phyloP scores from a whole-genome alignment of 2,113 vertebrate species.

The Theristicus caerulescens region DNA sequence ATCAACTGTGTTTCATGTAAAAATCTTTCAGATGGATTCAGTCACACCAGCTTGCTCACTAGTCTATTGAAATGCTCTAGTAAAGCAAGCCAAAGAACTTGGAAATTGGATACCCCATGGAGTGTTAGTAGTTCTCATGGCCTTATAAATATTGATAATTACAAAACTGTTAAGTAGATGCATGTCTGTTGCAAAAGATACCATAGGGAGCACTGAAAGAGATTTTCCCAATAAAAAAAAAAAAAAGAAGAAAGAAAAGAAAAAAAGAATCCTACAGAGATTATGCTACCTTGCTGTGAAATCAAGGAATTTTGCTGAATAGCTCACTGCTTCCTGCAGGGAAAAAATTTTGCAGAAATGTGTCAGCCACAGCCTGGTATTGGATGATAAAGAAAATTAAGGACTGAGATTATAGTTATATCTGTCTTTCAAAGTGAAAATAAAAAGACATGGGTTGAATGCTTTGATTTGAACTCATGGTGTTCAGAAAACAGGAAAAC shows the following conservation, averaged over 20 bases:
- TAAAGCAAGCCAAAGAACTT: neutral
- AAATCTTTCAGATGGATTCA: neutral
- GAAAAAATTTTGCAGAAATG: neutral
- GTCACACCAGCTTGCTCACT: neutral
- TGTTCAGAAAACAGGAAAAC: neutral
- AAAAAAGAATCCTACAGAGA: neutral
- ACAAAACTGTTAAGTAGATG: neutral
- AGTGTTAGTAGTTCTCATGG: neutral
- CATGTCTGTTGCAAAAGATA: neutral
- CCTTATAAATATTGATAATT: neutral
- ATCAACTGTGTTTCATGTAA: neutral
- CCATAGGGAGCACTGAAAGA: neutral
- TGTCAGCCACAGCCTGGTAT: neutral
- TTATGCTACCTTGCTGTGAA: neutral
- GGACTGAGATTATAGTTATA: neutral
- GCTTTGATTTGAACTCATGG: neutral
- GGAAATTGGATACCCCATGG: neutral
- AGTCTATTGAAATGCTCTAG: neutral
- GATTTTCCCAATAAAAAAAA: neutral
- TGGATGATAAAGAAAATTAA: slow-evolving; percentile 11
- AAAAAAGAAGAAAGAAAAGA: no score
- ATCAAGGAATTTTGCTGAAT: neutral
- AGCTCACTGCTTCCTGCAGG: neutral
- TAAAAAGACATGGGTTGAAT: neutral
- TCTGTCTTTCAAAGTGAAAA: neutral